Evolutionary conservation across 2,888 invertebrate species (phyloP).

Genomic region (Nesidiocoris tenuis): DNA sequence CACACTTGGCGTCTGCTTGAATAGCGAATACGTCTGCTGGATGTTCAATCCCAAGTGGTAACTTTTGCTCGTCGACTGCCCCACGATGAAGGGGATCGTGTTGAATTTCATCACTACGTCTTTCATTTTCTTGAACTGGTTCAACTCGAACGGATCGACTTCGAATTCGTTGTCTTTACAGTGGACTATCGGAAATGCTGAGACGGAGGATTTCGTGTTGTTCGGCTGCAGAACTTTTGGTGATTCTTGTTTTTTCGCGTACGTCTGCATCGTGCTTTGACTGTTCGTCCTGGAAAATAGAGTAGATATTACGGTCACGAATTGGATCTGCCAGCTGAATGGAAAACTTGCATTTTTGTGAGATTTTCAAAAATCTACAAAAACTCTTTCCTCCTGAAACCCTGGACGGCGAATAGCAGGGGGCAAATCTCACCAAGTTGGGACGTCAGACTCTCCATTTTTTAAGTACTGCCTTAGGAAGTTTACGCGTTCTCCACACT

Average conservation of each 20-base stretch:
- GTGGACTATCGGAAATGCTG: not conserved
- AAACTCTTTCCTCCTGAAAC: too few relatives aligned
- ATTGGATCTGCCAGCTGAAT: too few relatives aligned
- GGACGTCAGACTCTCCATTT: too few relatives aligned
- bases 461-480: too few relatives aligned
- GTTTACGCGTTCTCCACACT: too few relatives aligned
- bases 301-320: too few relatives aligned
- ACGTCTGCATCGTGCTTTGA: not conserved
- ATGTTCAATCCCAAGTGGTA: constrained; percentile 44
- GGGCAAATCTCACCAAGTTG: too few relatives aligned
- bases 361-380: too few relatives aligned
- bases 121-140: constrained; percentile 23
- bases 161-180: not conserved
- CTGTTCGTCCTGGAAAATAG: not conserved
- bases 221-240: not conserved
- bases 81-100: constrained; percentile 44
- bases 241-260: not conserved
- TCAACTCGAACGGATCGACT: not conserved
- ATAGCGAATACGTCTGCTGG: constrained; percentile 45
- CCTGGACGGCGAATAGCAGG: too few relatives aligned
- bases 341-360: too few relatives aligned
- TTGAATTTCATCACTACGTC: constrained; percentile 32
- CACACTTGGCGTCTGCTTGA: constrained; percentile 41
- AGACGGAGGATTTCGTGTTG: not conserved
- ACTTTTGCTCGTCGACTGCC: constrained; percentile 44